A percentile compares a stretch with the other conserved stretches of the same genome.
Evolutionary conservation across 2,888 invertebrate genomes (phyloP).

Genomic region (Euphydryas editha): DNA sequence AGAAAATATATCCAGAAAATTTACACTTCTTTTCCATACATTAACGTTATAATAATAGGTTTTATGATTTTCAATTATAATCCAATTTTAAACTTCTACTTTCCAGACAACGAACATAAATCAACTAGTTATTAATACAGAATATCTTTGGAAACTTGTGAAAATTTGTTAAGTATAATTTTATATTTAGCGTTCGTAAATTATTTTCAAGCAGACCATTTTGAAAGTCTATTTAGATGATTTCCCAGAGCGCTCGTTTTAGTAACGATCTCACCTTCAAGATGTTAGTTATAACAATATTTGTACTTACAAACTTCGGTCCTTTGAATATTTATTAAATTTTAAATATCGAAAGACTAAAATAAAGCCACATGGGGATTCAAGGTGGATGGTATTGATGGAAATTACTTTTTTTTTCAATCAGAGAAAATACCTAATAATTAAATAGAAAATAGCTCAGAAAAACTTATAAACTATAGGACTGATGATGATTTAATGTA

Average conservation of each 20-base stretch:
- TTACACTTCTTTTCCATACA: not conserved
- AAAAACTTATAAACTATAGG: too few species aligned
- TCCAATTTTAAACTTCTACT: not conserved
- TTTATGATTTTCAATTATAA: not conserved
- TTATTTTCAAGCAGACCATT: constrained; percentile 19
- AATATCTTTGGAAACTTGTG: not conserved
- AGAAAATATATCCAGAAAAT: not conserved
- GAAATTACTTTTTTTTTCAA: not conserved
- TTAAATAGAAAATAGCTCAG: too few species aligned
- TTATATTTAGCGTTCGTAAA: constrained; percentile 15
- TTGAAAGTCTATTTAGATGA: constrained; percentile 36
- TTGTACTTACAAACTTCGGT: constrained; percentile 27
- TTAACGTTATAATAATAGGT: not conserved
- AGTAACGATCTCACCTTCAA: constrained; percentile 33
- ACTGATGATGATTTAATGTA: too few species aligned
- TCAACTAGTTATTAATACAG: not conserved
- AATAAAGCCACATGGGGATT: not conserved
- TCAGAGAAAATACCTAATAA: too few species aligned
- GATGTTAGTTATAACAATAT: constrained; percentile 31
- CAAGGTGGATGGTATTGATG: not conserved
- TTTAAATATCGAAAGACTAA: constrained; percentile 22
- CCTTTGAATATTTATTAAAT: constrained; percentile 31
- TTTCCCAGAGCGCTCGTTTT: constrained; percentile 40
- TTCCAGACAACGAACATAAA: not conserved
- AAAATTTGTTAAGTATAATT: constrained; percentile 19